phyloP scores from a whole-genome alignment of 2,888 invertebrate genomes.

The Rhyacophila evoluta region DNA sequence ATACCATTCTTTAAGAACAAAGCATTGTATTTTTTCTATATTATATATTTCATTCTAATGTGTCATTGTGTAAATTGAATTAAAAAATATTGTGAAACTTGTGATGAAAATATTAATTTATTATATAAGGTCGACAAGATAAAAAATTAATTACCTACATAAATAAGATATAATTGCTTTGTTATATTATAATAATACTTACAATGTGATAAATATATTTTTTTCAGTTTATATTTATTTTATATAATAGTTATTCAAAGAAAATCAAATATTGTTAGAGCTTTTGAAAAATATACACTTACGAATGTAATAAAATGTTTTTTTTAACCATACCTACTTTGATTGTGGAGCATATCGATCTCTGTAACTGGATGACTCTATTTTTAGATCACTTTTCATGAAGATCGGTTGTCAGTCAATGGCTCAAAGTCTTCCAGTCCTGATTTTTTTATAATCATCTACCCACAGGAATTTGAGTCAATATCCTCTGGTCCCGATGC shows the following conservation, averaged over 20 bases:
- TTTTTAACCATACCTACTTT: no score
- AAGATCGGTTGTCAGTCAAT: no score
- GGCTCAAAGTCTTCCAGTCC: no score
- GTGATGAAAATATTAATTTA: slow-evolving; percentile 16
- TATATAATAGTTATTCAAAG: background rate
- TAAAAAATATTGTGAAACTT: background rate
- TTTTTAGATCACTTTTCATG: no score
- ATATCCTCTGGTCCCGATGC: no score
- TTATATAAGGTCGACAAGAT: background rate
- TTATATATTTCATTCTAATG: background rate
- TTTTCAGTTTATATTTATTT: slow-evolving; percentile 4
- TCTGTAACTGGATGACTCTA: no score
- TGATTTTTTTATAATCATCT: no score
- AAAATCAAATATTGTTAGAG: background rate
- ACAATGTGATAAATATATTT: slow-evolving; percentile 13
- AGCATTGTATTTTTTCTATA: no score
- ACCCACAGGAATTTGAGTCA: no score
- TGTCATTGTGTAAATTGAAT: background rate
- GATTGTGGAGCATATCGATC: no score
- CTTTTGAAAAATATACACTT: background rate
- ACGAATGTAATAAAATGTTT: background rate
- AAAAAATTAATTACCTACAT: background rate
- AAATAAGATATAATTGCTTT: background rate
- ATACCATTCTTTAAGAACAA: no score
- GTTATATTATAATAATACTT: background rate